phyloP scores from a whole-genome alignment of 2,888 invertebrate species.

The Aporophyla lueneburgensis region DNA sequence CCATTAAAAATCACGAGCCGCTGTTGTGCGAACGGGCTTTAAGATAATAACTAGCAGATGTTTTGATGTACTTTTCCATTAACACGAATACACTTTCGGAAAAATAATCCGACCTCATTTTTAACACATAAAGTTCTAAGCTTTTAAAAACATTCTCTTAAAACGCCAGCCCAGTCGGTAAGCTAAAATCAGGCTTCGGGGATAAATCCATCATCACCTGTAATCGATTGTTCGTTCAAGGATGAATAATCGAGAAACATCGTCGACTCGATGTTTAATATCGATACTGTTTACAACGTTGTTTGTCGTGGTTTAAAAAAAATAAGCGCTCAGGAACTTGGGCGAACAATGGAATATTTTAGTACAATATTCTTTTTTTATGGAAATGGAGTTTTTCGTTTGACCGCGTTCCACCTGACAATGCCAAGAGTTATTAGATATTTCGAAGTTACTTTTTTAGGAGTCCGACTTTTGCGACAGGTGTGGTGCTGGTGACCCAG shows the following conservation, averaged over 20 bases:
- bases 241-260: conserved; percentile 76
- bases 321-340: conserved; percentile 39
- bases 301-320: conserved; percentile 60
- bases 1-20: conserved; percentile 47
- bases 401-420: conserved; percentile 30
- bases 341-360: conserved; percentile 39
- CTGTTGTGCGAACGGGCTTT: conserved; percentile 24
- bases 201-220: conserved; percentile 78
- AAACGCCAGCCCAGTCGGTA: conserved; percentile 46
- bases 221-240: conserved; percentile 80
- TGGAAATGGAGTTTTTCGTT: conserved; percentile 38
- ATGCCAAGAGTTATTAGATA: conserved; percentile 27
- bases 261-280: conserved; percentile 61
- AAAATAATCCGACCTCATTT: conserved; percentile 47
- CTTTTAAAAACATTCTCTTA: conserved; percentile 53
- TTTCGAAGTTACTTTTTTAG: conserved; percentile 48
- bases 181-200: conserved; percentile 60
- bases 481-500: conserved; percentile 17
- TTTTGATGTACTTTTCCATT: conserved; percentile 17
- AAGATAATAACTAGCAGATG: conserved; percentile 22
- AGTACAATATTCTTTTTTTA: conserved; percentile 33
- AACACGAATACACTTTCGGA: conserved; percentile 28
- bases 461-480: conserved; percentile 36
- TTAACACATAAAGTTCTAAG: conserved; percentile 37
- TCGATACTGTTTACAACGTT: conserved; percentile 60